A percentile compares a stretch with the other conserved stretches of the same genome.
These are phyloP conservation scores for Gasterosteus nipponicus DNA, from an alignment of 2,113 vertebrate species.

Conservation along the genomic window DNA sequence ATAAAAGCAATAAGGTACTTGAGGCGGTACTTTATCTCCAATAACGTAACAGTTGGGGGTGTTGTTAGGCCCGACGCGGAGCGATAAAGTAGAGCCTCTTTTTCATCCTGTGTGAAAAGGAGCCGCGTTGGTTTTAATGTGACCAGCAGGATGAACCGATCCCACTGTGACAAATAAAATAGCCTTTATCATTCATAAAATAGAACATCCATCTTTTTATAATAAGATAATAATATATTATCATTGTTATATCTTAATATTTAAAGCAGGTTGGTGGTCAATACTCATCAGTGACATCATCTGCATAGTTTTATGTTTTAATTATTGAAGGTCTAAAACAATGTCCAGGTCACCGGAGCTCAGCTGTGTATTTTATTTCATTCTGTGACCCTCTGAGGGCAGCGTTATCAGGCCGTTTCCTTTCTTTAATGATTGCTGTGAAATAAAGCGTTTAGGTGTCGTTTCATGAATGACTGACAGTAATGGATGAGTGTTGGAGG, in stretches of 20 bases:
- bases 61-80: too few relatives aligned
- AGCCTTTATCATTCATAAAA: not conserved
- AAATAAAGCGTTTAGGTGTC: not conserved
- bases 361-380: not conserved
- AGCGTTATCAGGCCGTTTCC: too few relatives aligned
- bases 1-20: too few relatives aligned
- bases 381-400: too few relatives aligned
- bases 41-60: too few relatives aligned
- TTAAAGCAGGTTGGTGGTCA: not conserved
- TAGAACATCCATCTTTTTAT: too few relatives aligned
- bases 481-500: conserved; percentile 34
- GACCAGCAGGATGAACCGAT: not conserved
- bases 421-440: too few relatives aligned
- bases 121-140: not conserved
- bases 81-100: not conserved
- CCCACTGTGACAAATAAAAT: not conserved
- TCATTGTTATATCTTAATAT: too few relatives aligned
- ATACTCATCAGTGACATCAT: not conserved
- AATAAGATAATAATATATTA: too few relatives aligned
- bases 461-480: conserved; percentile 41
- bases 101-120: not conserved
- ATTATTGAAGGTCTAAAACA: not conserved
- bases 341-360: not conserved
- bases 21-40: too few relatives aligned
- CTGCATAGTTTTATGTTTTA: not conserved